Base-by-base conservation (phyloP, 2,888 invertebrate genomes). In the Furcula furcula region DNA sequence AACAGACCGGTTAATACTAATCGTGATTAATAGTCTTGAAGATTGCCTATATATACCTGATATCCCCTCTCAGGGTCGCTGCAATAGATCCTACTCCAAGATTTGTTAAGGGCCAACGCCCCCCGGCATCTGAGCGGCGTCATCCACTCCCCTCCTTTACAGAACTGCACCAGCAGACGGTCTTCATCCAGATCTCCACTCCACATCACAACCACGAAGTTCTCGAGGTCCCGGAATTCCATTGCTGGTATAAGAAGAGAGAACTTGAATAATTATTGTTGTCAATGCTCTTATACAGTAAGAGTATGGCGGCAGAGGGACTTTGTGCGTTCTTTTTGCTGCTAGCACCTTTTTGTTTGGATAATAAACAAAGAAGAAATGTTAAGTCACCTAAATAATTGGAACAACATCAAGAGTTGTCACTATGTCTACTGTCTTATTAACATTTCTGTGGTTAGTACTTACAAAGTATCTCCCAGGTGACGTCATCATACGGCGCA, bases 111-210 rank as follows among this genome's bases (percentile, higher is more conserved):
- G 0, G 92, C 91, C 66, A 95, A 85, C 0, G 93, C 95, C 47
- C 94, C 92, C 47, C 92, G 90, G 58, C 92, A 93, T 19, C 90
- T 63, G 3, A 94, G 73, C 0, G 91, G 89, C 35, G 91, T 80
- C 55, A 91, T 73, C 68, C 89, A 85, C 6, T 64, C 68, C 2
- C 90, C 90, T 2, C 83, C 82, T 28, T 90, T 90, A 32, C 90
- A 87, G 43, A 92, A 92, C 50, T 93, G 91, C 34, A 96, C 72
- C 19, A 94, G 77, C 75, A 97, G 91, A 5, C 91, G 83, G 15
- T 93, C 91, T 29, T 96, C 93, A 33, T 95, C 96, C 30, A 96
- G 90, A 49, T 92, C 93, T 1, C 95, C 96, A 26, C 93, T 93
- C 97, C 97, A 97, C 75, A 94, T 94, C 7, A 94, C 87, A 2